Evolutionary conservation across 2,888 invertebrate genomes (phyloP).

Genomic region (Oscheius sp.): DNA sequence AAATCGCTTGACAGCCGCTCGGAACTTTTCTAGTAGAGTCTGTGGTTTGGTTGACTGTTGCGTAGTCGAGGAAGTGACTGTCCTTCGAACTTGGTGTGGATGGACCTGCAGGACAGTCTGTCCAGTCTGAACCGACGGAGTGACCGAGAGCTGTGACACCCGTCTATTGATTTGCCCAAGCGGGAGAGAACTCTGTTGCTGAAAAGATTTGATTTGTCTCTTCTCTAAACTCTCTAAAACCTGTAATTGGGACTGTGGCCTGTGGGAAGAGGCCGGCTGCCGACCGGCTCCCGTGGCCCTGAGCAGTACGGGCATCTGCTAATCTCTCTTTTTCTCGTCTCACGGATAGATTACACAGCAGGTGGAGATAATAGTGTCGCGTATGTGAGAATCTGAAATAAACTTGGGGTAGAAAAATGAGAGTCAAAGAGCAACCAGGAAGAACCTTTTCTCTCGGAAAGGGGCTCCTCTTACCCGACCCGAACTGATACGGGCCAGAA

Average conservation of each 20-base stretch:
- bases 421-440: too few relatives aligned
- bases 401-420: too few relatives aligned
- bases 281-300: constrained; percentile 38
- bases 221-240: neutral
- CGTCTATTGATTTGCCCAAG: neutral
- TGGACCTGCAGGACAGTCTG: constrained; percentile 32
- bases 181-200: constrained; percentile 8
- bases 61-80: constrained; percentile 13
- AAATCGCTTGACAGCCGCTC: constrained; percentile 32
- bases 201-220: neutral
- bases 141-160: constrained; percentile 19
- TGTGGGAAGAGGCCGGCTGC: constrained; percentile 8
- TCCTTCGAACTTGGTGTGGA: constrained; percentile 20
- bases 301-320: constrained; percentile 37
- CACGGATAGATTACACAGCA: constrained; percentile 20
- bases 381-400: neutral
- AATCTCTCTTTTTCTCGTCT: constrained; percentile 16
- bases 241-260: constrained; percentile 23
- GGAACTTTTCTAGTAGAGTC: constrained; percentile 20
- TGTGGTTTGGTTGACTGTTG: neutral
- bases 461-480: too few relatives aligned
- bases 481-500: too few relatives aligned
- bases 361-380: constrained; percentile 13
- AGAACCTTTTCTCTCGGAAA: too few relatives aligned
- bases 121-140: constrained; percentile 23